A percentile compares a stretch with the other conserved stretches of the same genome.
Conservation (phyloP, 2,888 invertebrate species). For the Barypeithes pellucidus region DNA sequence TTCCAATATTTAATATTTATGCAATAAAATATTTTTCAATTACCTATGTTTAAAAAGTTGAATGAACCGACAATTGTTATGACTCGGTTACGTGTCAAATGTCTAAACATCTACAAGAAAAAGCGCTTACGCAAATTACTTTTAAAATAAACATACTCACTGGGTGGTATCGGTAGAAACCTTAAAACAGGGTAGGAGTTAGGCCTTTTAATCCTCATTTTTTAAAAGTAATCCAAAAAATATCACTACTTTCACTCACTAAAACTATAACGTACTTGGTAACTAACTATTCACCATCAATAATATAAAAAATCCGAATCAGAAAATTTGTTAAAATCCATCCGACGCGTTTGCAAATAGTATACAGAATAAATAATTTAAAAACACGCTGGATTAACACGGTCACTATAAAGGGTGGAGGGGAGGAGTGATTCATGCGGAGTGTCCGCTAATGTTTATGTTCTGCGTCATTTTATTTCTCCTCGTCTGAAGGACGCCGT, state of each 20-base stretch:
- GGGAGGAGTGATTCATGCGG: constrained; percentile 64
- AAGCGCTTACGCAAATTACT: constrained; percentile 32
- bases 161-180: constrained; percentile 73
- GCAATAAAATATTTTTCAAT: no score
- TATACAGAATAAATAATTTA: constrained; percentile 54
- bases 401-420: constrained; percentile 57
- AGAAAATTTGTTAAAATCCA: constrained; percentile 38
- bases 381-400: constrained; percentile 56
- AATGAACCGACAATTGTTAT: constrained; percentile 30
- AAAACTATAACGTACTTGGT: constrained; percentile 5
- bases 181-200: constrained; percentile 78
- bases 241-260: constrained; percentile 33
- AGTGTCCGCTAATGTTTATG: constrained; percentile 64
- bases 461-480: constrained; percentile 61
- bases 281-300: constrained; percentile 41
- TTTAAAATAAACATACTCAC: constrained; percentile 51
- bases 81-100: constrained; percentile 14
- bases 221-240: constrained; percentile 33
- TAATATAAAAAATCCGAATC: constrained; percentile 45
- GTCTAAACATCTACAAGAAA: constrained; percentile 25
- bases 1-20: no score
- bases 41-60: constrained; percentile 25
- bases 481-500: constrained; percentile 51
- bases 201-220: constrained; percentile 79
- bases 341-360: constrained; percentile 46